phyloP scores from a whole-genome alignment of 2,113 vertebrate genomes.

The Patagioenas fasciata region DNA sequence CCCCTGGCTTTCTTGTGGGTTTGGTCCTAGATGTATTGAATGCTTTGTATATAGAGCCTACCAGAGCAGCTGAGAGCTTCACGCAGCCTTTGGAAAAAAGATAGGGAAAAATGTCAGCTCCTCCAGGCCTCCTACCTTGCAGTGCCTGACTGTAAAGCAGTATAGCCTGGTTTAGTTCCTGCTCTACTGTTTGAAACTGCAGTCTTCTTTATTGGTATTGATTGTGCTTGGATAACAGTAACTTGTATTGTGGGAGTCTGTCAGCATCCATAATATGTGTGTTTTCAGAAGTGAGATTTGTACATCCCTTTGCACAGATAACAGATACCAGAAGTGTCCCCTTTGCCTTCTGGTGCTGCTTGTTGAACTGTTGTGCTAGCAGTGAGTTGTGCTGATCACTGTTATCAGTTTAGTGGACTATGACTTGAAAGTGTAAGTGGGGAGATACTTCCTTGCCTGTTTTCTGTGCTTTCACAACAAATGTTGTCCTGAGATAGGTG shows the following conservation, averaged over 20 bases:
- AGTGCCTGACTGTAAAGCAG: neutral
- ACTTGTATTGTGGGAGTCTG: neutral
- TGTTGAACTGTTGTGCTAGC: neutral
- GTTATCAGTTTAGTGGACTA: neutral
- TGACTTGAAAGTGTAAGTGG: neutral
- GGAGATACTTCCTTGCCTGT: neutral
- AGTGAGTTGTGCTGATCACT: accelerated
- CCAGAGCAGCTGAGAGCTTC: neutral
- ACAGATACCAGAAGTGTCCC: neutral
- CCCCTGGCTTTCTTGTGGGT: too few relatives aligned
- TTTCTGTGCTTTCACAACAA: neutral
- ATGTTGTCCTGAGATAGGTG: neutral
- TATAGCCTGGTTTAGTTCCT: neutral
- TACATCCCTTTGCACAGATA: neutral
- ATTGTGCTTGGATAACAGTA: neutral
- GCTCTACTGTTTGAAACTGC: neutral
- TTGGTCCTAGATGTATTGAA: neutral
- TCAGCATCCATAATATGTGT: too few relatives aligned
- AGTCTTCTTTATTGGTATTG: neutral
- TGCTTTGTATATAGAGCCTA: neutral
- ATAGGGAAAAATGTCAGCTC: neutral
- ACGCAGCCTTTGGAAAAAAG: neutral
- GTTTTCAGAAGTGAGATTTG: neutral
- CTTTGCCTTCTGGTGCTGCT: neutral
- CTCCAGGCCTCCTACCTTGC: neutral